Evolutionary conservation across 2,113 vertebrate genomes (phyloP), one percentile per base, ranked within the genome.

Genomic region (Panthera uncia): DNA sequence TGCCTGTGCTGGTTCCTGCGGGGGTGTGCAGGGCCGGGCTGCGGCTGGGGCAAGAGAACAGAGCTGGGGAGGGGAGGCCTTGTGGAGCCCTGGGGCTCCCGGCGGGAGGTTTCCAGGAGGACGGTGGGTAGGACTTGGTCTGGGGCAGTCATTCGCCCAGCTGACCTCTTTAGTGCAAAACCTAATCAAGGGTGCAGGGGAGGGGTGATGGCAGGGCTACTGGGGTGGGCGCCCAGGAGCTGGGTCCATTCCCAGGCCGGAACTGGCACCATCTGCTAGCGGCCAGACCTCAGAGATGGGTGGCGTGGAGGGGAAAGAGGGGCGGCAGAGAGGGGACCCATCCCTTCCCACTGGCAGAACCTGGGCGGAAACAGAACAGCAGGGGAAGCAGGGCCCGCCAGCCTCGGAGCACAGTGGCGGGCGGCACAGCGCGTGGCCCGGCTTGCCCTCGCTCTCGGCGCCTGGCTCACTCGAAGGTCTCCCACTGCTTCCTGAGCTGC

Each of bases 401-500:
- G 61, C 69, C 27, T 36, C 0, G 16, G 66, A 63, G 48, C 79
- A 48, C 11, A 0, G 3, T 33, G 2, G 9, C 8, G 3, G 23
- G 25, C 5, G 4, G 81, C 13, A 4, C 18, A 11, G 7, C 0
- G 36, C 12, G 27, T 66, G 80, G 55, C 94, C 38, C 0, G 0
- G 50, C 36, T 50, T 0, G 21, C 52, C 96, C 61, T 68, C 6
- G 33, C 45, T 29, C 66, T 29, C 38, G 7, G 68, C 0, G 36
- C 78, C 63, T 1, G 3, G 0, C 0, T 98, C 97, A 99, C 98
- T 99, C 99, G 92, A 99, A 99, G 16, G 99, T 99, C 98, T 99
- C 99, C 99, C 99, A 99, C 85, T 98, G 99, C 97, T 98, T 99
- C 86, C 99, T 98, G 87, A 99, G 99, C 97, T 99, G 99, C 71